Conservation (phyloP, 2,797 vertebrate species). For the Buphagus erythrorhynchus region DNA sequence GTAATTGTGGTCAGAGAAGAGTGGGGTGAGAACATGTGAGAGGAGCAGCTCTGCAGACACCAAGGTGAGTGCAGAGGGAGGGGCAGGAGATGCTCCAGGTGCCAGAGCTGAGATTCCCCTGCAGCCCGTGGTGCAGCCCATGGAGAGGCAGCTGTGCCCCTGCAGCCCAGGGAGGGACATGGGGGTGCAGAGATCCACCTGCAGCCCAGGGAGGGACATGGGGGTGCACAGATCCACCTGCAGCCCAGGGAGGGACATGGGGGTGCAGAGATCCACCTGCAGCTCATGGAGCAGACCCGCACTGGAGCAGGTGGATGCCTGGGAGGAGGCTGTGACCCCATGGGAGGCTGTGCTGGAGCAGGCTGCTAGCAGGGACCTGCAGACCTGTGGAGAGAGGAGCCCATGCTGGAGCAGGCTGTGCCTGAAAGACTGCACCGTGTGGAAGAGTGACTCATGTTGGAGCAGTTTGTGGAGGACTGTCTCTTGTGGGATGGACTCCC, state of each 20-base stretch:
- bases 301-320: rapidly evolving
- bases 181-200: neutral
- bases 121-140: neutral
- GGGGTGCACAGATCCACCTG: neutral
- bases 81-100: neutral
- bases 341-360: neutral
- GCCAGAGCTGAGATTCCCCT: neutral
- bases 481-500: neutral
- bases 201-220: rapidly evolving
- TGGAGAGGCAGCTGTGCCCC: neutral
- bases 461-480: neutral
- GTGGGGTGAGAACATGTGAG: rapidly evolving
- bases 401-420: neutral
- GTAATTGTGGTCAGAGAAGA: neutral
- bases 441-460: rapidly evolving
- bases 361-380: neutral
- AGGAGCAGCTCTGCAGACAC: neutral
- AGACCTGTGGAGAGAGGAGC: neutral
- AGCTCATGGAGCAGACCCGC: rapidly evolving
- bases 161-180: rapidly evolving
- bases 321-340: rapidly evolving
- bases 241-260: rapidly evolving
- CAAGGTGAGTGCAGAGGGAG: neutral
- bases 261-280: neutral
- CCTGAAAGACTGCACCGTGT: neutral